Evolutionary conservation across 2,888 invertebrate genomes (phyloP).

Genomic region (Syritta pipiens): DNA sequence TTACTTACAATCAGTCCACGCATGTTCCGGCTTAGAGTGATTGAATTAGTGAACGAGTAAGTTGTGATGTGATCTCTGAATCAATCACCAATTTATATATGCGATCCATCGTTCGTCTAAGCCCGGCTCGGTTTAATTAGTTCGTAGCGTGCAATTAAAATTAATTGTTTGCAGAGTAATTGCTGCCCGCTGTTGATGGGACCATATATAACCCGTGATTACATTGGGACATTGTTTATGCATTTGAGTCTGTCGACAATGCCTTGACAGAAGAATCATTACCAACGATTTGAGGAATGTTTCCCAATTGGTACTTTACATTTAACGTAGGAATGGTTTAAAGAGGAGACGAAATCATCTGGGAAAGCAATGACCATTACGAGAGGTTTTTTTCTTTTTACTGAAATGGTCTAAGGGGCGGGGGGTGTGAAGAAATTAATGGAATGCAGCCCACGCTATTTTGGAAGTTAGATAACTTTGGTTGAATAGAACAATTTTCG

Average conservation of each 20-base stretch:
- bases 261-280: conserved; percentile 13
- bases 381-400: too few species aligned
- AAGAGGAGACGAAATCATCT: background rate
- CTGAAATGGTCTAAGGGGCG: too few species aligned
- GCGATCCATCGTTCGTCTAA: background rate
- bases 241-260: conserved; percentile 12
- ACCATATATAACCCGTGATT: background rate
- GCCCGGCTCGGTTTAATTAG: conserved; percentile 12
- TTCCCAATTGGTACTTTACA: conserved; percentile 5
- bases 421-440: too few species aligned
- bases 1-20: conserved; percentile 71
- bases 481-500: too few species aligned
- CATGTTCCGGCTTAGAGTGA: conserved; percentile 70
- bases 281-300: background rate
- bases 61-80: conserved; percentile 45
- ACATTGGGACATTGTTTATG: conserved; percentile 3
- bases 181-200: background rate
- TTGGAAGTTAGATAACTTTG: too few species aligned
- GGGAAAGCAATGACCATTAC: too few species aligned
- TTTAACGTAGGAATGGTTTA: background rate
- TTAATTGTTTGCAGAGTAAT: conserved; percentile 29
- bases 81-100: conserved; percentile 41
- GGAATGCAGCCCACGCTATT: too few species aligned
- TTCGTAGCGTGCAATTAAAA: conserved; percentile 21
- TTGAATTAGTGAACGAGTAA: conserved; percentile 71